Evolutionary conservation across 1,140 invertebrate genomes (phyloP).

Genomic region (Conus betulinus): DNA sequence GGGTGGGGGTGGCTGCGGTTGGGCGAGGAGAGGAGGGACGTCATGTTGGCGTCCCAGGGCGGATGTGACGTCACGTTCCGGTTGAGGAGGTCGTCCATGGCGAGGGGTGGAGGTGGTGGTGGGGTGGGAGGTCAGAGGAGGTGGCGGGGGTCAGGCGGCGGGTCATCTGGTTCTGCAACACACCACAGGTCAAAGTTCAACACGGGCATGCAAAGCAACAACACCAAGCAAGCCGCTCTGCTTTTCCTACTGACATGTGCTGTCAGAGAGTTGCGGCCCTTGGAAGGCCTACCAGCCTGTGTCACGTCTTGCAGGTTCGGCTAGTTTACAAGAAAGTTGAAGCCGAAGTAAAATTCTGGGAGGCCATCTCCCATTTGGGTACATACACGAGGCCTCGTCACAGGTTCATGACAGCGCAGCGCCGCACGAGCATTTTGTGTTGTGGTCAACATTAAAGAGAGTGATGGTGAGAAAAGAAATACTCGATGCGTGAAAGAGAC

Average conservation of each 20-base stretch:
- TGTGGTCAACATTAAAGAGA: too few relatives aligned
- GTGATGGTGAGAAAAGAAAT: too few relatives aligned
- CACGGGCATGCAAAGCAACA: not conserved
- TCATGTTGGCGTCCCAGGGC: not conserved
- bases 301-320: not conserved
- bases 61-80: conserved; percentile 28
- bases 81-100: not conserved
- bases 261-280: not conserved
- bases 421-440: too few relatives aligned
- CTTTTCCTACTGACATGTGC: not conserved
- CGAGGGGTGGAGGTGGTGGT: not conserved
- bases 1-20: not conserved
- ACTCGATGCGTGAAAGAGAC: too few relatives aligned
- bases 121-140: not conserved
- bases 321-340: too few relatives aligned
- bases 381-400: too few relatives aligned
- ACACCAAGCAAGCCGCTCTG: not conserved
- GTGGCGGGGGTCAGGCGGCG: not conserved
- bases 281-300: not conserved
- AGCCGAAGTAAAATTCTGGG: too few relatives aligned
- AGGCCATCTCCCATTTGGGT: too few relatives aligned
- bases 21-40: not conserved
- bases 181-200: not conserved
- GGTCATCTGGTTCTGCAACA: conserved; percentile 28
- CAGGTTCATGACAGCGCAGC: too few relatives aligned